phyloP scores from a whole-genome alignment of 1,140 invertebrate genomes.

The Ceratina calcarata region DNA sequence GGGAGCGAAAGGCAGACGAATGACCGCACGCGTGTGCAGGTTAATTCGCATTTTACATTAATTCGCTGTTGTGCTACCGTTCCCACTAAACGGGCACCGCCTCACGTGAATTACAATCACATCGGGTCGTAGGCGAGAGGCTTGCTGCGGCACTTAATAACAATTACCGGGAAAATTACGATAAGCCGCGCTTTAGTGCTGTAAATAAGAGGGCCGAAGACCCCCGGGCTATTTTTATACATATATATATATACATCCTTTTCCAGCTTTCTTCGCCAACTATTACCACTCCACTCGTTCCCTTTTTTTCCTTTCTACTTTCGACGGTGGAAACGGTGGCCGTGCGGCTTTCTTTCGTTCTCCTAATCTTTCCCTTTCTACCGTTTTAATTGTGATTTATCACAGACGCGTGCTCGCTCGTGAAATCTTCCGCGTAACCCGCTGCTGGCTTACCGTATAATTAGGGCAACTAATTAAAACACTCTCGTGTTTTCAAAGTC shows the following conservation, averaged over 20 bases:
- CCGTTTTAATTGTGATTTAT: constrained; percentile 56
- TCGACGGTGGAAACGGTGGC: neutral
- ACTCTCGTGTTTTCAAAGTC: neutral
- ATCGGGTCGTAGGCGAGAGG: constrained; percentile 12
- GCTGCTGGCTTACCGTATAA: constrained; percentile 1
- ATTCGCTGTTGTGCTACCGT: constrained; percentile 43
- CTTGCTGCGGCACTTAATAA: constrained; percentile 58
- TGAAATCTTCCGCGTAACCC: constrained; percentile 16
- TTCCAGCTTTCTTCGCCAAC: constrained; percentile 23
- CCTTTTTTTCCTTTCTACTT: neutral
- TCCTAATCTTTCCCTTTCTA: constrained; percentile 40
- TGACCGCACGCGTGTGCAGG: neutral
- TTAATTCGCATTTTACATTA: constrained; percentile 48
- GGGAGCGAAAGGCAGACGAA: too few species aligned
- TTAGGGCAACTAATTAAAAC: constrained; percentile 20
- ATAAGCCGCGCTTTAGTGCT: constrained; percentile 31
- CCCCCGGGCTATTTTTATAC: constrained; percentile 48
- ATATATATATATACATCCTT: neutral
- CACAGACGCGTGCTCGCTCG: constrained; percentile 27
- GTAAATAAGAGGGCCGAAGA: constrained; percentile 48
- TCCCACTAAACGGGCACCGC: constrained; percentile 9
- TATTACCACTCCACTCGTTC: neutral
- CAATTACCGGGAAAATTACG: constrained; percentile 64
- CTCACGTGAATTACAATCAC: constrained; percentile 64
- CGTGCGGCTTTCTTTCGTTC: constrained; percentile 31